Conservation (phyloP, 2,797 vertebrate genomes). For the Phoeniculus purpureus region DNA sequence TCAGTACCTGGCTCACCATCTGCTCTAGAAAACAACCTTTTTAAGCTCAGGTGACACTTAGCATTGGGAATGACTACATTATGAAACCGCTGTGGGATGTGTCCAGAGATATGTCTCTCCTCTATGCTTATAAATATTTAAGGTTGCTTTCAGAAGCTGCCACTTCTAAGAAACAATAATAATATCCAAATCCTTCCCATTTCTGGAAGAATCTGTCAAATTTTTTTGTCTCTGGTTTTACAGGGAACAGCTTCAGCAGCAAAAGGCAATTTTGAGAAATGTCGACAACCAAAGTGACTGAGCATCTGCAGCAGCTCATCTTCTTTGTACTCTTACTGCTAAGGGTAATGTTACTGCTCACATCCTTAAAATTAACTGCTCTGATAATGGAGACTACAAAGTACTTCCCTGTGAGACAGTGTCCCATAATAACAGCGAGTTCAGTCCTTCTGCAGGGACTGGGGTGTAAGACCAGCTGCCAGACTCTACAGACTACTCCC, state of each 20-base stretch:
- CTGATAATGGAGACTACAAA: too few species aligned
- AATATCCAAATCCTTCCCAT: background rate
- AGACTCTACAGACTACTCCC: background rate
- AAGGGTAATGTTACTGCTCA: too few species aligned
- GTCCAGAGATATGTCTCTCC: background rate
- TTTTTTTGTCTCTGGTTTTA: background rate
- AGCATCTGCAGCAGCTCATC: background rate
- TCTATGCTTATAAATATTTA: background rate
- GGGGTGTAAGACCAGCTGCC: background rate
- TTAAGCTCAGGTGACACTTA: background rate
- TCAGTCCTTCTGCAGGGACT: background rate
- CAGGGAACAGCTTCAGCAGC: background rate
- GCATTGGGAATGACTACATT: background rate
- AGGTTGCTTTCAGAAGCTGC: constrained; percentile 54
- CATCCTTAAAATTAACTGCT: too few species aligned
- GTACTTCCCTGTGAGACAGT: too few species aligned
- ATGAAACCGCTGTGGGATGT: background rate
- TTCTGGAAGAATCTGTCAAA: background rate
- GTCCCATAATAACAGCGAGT: background rate
- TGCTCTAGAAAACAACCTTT: background rate
- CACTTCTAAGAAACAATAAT: background rate
- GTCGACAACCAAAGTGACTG: background rate
- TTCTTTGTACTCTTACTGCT: too few species aligned
- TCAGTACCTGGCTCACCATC: constrained; percentile 15
- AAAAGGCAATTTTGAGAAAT: background rate